phyloP scores from a whole-genome alignment of 2,113 vertebrate genomes.

The Oophaga pumilio region DNA sequence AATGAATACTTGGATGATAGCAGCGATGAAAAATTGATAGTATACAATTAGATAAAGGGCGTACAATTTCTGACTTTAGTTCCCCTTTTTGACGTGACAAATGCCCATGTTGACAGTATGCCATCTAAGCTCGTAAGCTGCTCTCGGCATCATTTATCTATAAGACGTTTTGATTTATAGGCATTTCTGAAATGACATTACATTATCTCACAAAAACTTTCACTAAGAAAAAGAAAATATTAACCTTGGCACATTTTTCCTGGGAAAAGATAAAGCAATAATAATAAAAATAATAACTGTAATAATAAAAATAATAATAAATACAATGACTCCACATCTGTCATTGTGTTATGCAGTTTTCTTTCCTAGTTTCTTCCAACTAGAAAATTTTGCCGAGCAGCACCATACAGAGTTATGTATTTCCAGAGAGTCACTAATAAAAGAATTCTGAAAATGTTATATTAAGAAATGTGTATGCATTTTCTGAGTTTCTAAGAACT shows the following conservation, averaged over 20 bases:
- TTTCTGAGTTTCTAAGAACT: too few species aligned
- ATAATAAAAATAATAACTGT: conserved; percentile 22
- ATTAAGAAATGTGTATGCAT: too few species aligned
- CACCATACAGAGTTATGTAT: neutral
- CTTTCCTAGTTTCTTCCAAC: neutral
- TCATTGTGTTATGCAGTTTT: neutral
- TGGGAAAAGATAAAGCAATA: conserved; percentile 5
- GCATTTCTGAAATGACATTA: conserved; percentile 45
- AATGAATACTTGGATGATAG: conserved; percentile 51
- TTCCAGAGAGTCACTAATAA: neutral
- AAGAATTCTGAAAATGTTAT: neutral
- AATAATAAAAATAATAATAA: conserved; percentile 14
- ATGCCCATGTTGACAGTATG: conserved; percentile 51
- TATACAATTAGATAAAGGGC: conserved; percentile 56
- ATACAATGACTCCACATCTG: neutral
- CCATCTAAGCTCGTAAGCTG: conserved; percentile 53
- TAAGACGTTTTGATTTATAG: conserved; percentile 55
- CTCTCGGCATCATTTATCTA: conserved; percentile 53
- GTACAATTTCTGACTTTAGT: conserved; percentile 36
- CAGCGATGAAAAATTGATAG: conserved; percentile 44
- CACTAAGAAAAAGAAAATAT: conserved; percentile 36
- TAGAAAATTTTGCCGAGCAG: neutral
- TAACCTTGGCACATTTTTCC: conserved; percentile 45
- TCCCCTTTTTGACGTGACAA: conserved; percentile 55
- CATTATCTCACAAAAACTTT: conserved; percentile 46